Evolutionary conservation across 2,797 vertebrate genomes (phyloP).

Genomic region (Hozukius guyotensis): DNA sequence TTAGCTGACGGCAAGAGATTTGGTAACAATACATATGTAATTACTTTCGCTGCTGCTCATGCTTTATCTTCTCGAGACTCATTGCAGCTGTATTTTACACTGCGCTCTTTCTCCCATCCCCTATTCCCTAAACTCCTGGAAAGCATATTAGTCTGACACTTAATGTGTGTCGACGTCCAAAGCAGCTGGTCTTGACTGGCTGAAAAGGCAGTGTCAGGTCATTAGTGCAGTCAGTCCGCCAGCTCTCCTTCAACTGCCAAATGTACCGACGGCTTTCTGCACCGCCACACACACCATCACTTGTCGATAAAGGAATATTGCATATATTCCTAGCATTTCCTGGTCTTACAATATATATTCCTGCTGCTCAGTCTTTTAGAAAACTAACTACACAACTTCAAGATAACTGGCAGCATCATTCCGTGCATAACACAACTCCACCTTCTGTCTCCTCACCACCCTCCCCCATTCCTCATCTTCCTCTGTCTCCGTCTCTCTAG

Average conservation of each 20-base stretch:
- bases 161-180: slow-evolving; percentile 74
- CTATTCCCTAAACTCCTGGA: slow-evolving; percentile 76
- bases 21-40: slow-evolving; percentile 80
- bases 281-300: slow-evolving; percentile 12
- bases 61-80: slow-evolving; percentile 75
- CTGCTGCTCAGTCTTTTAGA: slow-evolving; percentile 9
- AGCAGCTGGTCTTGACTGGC: slow-evolving; percentile 78
- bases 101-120: slow-evolving; percentile 33
- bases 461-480: slow-evolving; percentile 49
- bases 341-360: slow-evolving; percentile 4
- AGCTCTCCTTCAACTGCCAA: slow-evolving; percentile 73
- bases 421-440: slow-evolving; percentile 4
- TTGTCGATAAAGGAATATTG: slow-evolving; percentile 57
- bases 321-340: slow-evolving; percentile 28
- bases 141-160: slow-evolving; percentile 80
- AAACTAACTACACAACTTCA: slow-evolving; percentile 27
- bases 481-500: slow-evolving; percentile 54
- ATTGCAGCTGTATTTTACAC: slow-evolving; percentile 75
- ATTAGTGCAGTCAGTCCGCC: slow-evolving; percentile 74
- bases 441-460: slow-evolving; percentile 11
- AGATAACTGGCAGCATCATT: slow-evolving; percentile 29
- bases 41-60: slow-evolving; percentile 73
- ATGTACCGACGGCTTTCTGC: slow-evolving; percentile 61
- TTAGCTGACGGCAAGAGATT: slow-evolving; percentile 74
- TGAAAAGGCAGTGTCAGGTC: slow-evolving; percentile 79